These are phyloP conservation scores for Cephalopachus bancanus DNA, from an alignment of 2,797 vertebrate species.

Conservation along the genomic window DNA sequence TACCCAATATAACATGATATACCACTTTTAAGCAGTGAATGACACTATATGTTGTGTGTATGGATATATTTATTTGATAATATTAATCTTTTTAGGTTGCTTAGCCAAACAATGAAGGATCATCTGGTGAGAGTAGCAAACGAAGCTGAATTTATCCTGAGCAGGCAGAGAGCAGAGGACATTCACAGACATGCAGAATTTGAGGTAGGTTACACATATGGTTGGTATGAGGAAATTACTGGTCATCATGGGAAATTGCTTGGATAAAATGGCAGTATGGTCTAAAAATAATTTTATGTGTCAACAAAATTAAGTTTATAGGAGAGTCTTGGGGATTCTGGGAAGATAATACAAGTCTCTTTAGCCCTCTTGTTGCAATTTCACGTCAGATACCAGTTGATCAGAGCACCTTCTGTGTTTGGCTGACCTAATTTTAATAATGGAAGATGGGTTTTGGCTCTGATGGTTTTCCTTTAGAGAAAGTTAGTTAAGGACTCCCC, in stretches of 20 bases:
- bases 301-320: background rate
- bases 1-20: background rate
- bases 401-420: constrained; percentile 7
- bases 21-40: background rate
- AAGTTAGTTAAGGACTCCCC: background rate
- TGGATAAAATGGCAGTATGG: background rate
- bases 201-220: constrained; percentile 92
- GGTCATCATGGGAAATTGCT: background rate
- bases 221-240: background rate
- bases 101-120: constrained; percentile 99
- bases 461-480: background rate
- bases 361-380: background rate
- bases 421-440: background rate
- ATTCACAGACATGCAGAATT: constrained; percentile 99
- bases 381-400: background rate
- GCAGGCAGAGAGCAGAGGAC: constrained; percentile 97
- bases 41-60: background rate
- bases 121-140: constrained; percentile 99
- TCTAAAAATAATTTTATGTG: background rate
- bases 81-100: constrained; percentile 90
- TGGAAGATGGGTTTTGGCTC: background rate
- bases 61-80: constrained; percentile 39
- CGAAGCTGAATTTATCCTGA: constrained; percentile 99
- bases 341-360: background rate
- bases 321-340: background rate